phyloP scores from a whole-genome alignment of 2,113 vertebrate species.

The Amphiprion ocellaris region DNA sequence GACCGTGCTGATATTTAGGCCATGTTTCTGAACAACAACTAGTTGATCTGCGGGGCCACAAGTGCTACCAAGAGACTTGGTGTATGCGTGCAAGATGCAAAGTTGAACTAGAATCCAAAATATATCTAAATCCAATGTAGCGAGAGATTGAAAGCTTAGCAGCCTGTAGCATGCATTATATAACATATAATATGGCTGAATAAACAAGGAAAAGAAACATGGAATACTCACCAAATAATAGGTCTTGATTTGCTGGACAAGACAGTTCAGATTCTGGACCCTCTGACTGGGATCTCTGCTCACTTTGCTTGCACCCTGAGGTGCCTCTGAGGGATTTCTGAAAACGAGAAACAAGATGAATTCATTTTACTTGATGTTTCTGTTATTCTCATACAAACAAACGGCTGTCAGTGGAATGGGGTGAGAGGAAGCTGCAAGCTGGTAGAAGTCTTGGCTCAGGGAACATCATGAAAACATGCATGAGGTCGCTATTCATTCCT shows the following conservation, averaged over 20 bases:
- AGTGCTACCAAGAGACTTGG: constrained; percentile 31
- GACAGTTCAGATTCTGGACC: constrained; percentile 73
- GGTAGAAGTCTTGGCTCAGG: constrained; percentile 15
- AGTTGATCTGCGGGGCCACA: constrained; percentile 53
- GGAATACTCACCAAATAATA: constrained; percentile 77
- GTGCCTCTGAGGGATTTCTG: constrained; percentile 71
- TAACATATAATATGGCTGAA: not conserved
- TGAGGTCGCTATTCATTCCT: constrained; percentile 58
- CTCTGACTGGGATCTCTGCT: constrained; percentile 70
- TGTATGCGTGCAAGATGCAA: constrained; percentile 22
- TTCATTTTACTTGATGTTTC: constrained; percentile 6
- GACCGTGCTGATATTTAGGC: constrained; percentile 75
- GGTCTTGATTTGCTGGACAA: constrained; percentile 76
- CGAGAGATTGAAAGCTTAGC: constrained; percentile 21
- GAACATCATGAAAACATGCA: constrained; percentile 43
- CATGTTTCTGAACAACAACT: constrained; percentile 69
- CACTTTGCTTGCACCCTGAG: constrained; percentile 61
- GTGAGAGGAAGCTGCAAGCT: constrained; percentile 6
- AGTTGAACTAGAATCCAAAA: constrained; percentile 29
- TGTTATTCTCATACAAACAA: constrained; percentile 18
- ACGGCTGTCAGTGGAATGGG: constrained; percentile 5
- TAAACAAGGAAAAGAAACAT: not conserved
- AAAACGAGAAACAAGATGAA: constrained; percentile 9
- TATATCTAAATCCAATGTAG: constrained; percentile 44
- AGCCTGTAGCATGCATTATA: not conserved